Base-by-base conservation (phyloP, 1,140 invertebrate genomes). In the Pseudomyrmex gracilis region DNA sequence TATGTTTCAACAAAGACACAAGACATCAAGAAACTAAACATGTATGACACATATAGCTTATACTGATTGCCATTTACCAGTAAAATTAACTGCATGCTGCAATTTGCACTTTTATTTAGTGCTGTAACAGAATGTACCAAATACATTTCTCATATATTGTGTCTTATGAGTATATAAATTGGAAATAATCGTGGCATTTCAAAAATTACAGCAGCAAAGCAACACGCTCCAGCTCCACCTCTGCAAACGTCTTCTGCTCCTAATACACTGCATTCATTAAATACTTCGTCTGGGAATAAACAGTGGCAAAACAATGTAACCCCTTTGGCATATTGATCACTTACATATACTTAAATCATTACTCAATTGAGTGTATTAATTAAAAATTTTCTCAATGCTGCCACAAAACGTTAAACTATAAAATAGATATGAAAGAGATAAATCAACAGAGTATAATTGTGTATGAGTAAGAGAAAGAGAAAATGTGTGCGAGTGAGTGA, bases 121-220 rank as follows among this genome's bases (percentile, higher is more conserved):
- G 13, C 70, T 73, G 8, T 34, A 34, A 34, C 34, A 34, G 1
- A 87, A 20, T 20, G 2, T 49, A 64, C 2, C 15, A 77, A 61
- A 49, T 70, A 34, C 45, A 47, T 60, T 17, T 12, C 12, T 86
- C 47, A 55, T 12, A 60, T 43, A 5, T 73, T 7, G 3, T 22
- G 22, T 22, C 34, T 34, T 34, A 34, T 34, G 5, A 34, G 5
- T 34, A 34, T 34, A 34, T 8, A 61, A n/a, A 53, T 12, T 5
- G 7, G 47, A 78, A 85, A 60, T 90, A 90, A 89, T 84, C 13
- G n/a, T 73, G 63, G 34, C 70, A 55, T 70, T 92, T 89, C 64
- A 89, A 89, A 92, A 90, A 91, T 93, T 93, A 82, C 92, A 93
- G 93, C 91, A 64, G 92, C 93, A 66, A 94, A 94, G 71, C 93